A percentile compares a stretch with the other conserved stretches of the same genome.
These are phyloP conservation scores for Gerris buenoi DNA, from an alignment of 1,140 invertebrate genomes.

Conservation along the genomic window DNA sequence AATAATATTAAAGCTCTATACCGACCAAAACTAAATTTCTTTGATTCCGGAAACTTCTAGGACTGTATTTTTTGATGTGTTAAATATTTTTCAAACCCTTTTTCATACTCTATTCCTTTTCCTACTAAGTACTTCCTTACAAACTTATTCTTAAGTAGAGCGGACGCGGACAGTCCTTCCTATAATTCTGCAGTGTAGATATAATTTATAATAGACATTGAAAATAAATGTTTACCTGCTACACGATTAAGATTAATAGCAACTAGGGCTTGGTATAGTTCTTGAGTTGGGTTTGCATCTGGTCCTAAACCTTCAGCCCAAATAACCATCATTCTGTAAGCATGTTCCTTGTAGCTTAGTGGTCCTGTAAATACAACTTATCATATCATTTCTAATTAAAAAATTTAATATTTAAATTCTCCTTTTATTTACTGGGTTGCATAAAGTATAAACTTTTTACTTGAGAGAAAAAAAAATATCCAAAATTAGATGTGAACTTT, in stretches of 20 bases:
- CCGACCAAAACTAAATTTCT: no score
- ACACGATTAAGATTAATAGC: constrained; percentile 43
- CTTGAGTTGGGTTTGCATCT: constrained; percentile 42
- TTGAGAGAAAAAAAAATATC: no score
- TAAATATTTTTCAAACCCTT: background rate
- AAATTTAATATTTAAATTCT: no score
- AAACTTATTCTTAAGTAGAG: background rate
- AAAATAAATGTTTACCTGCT: constrained; percentile 33
- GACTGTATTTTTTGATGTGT: background rate
- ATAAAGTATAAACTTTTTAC: no score
- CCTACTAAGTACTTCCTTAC: background rate
- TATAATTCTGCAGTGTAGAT: background rate
- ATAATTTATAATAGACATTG: background rate
- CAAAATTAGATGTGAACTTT: no score
- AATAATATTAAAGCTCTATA: no score
- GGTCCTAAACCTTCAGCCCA: constrained; percentile 48
- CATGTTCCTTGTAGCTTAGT: constrained; percentile 58
- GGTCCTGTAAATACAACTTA: constrained; percentile 43
- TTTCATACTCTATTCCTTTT: background rate
- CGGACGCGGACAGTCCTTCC: background rate
- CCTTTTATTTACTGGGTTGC: no score
- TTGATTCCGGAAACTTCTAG: no score
- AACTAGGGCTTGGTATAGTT: constrained; percentile 46
- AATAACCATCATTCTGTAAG: constrained; percentile 50
- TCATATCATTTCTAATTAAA: no score